Evolutionary conservation across 2,113 vertebrate species (phyloP).

Genomic region (Nymphicus hollandicus): DNA sequence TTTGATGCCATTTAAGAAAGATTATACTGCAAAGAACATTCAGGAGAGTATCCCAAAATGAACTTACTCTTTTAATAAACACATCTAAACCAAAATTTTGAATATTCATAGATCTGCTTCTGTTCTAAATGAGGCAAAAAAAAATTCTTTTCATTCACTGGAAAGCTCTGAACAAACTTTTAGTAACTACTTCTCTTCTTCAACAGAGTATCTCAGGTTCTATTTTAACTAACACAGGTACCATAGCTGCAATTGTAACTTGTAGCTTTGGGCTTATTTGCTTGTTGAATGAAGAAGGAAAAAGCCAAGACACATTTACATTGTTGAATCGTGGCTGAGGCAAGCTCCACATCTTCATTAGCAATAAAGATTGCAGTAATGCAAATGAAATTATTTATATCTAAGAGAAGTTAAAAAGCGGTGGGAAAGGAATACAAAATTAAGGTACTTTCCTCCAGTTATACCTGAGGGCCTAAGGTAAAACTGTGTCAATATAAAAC

Average conservation of each 20-base stretch:
- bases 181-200: background rate
- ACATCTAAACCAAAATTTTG: background rate
- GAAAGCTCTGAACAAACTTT: background rate
- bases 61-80: background rate
- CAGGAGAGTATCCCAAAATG: background rate
- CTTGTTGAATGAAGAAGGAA: background rate
- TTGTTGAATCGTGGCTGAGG: background rate
- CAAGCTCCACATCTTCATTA: background rate
- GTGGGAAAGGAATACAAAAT: background rate
- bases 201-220: background rate
- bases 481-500: background rate
- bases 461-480: background rate
- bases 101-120: background rate
- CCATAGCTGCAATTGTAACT: background rate
- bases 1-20: background rate
- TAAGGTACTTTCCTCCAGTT: background rate
- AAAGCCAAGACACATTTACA: background rate
- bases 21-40: background rate
- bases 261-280: background rate
- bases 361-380: background rate
- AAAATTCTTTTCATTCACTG: background rate
- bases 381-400: background rate
- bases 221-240: background rate
- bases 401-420: background rate
- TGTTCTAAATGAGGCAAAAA: background rate